Evolutionary conservation across 1,140 invertebrate species (phyloP).

Genomic region (Pachypsylla venusta): DNA sequence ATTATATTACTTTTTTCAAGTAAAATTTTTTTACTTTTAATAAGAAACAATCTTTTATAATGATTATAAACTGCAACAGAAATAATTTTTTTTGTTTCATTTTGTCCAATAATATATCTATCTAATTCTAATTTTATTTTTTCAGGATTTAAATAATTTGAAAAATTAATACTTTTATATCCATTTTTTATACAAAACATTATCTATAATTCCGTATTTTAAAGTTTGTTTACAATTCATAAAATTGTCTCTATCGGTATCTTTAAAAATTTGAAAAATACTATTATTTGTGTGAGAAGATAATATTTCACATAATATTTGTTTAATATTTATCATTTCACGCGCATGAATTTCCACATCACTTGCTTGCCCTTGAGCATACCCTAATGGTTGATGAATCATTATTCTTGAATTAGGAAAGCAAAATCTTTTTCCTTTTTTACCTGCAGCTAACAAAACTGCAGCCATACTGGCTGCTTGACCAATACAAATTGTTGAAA

Average conservation of each 20-base stretch:
- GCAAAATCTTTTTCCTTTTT: constrained; percentile 42
- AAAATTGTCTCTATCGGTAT: constrained; percentile 46
- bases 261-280: constrained; percentile 36
- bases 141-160: constrained; percentile 12
- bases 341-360: constrained; percentile 56
- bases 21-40: constrained; percentile 19
- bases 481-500: constrained; percentile 49
- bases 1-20: constrained; percentile 26
- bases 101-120: constrained; percentile 39
- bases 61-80: constrained; percentile 43
- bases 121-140: constrained; percentile 35
- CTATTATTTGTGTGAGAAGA: constrained; percentile 43
- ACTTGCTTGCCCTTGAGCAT: constrained; percentile 50
- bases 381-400: constrained; percentile 55
- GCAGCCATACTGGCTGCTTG: constrained; percentile 54
- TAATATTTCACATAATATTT: constrained; percentile 44
- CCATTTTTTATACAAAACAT: too few relatives aligned
- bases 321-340: constrained; percentile 49
- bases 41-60: constrained; percentile 34
- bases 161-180: constrained; percentile 7
- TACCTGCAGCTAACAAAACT: constrained; percentile 43
- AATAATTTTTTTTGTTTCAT: constrained; percentile 37
- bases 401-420: constrained; percentile 55
- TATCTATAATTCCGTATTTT: too few relatives aligned
- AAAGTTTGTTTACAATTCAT: constrained; percentile 43